Evolutionary conservation across 2,888 invertebrate species (phyloP), one percentile per base, ranked within the genome.

Genomic region (Dinocampus coccinellae): DNA sequence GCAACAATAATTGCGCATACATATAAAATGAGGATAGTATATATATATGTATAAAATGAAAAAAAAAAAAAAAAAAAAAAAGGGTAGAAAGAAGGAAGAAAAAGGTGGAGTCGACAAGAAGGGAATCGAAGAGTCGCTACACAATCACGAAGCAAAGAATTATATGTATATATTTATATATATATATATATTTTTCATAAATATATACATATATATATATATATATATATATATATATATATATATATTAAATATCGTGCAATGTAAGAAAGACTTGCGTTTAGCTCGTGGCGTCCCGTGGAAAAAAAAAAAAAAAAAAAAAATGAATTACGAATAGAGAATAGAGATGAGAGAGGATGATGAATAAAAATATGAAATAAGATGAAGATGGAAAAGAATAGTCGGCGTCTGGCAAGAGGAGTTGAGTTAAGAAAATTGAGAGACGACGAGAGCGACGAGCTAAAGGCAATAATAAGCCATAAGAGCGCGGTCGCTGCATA

Each of bases 391-490:
- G n/a, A 16, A 16, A 64, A 29, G 52, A 64, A 47, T 7, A 47
- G 47, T 47, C 47, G 47, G 47, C 16, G 47, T 47, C 47, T 47
- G 16, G 47, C 47, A n/a, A 7, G 3, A n/a, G 33, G 47, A 63
- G 39, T 13, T 24, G 63, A 52, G 63, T 47, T 78, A 83, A 86
- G 86, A 87, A 87, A 63, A 66, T 58, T 62, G 75, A 76, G 75
- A 75, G 74, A 72, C 70, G 70, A 26, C 57, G 47, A 36, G 73
- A 76, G 77, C 79, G 78, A 79, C 79, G 80, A 77, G 81, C 80
- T 80, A 80, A 82, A 83, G 82, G 86, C 86, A 86, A 85, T 87
- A 87, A 87, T 87, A 86, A 86, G 87, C 85, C 80, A 85, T 85
- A 85, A 85, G n/a, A n/a, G 85, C 85, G 85, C 79, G 77, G 79